A percentile compares a stretch with the other conserved stretches of the same genome.
Evolutionary conservation across 2,797 vertebrate species (phyloP).

Genomic region (Mormyrus hasselquistii): DNA sequence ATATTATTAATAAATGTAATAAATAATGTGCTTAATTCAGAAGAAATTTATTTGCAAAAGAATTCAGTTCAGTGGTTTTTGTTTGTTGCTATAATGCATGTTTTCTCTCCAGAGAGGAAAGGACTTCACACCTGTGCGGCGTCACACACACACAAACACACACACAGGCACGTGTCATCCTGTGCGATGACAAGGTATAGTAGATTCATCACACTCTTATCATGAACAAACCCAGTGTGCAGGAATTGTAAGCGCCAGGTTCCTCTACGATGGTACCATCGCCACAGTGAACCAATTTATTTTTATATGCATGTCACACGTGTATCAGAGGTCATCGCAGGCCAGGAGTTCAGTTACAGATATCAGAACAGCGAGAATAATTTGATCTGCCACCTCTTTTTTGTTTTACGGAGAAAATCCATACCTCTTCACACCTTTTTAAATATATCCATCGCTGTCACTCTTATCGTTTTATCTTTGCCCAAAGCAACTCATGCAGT

Average conservation of each 20-base stretch:
- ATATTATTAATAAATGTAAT: neutral
- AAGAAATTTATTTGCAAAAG: neutral
- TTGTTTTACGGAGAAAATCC: neutral
- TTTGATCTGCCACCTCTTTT: neutral
- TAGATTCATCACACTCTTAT: neutral
- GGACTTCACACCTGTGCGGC: neutral
- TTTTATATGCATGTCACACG: neutral
- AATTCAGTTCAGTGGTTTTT: neutral
- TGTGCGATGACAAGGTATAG: neutral
- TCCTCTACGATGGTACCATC: neutral
- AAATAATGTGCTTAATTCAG: neutral
- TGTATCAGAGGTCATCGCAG: neutral
- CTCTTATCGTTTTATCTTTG: neutral
- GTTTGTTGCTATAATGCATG: neutral
- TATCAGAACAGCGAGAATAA: neutral
- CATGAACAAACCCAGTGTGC: neutral
- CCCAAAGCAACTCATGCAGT: neutral
- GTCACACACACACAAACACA: neutral
- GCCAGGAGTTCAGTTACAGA: neutral
- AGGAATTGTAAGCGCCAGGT: neutral
- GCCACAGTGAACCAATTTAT: neutral
- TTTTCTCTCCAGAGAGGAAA: neutral
- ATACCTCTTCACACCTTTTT: neutral
- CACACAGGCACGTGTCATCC: neutral
- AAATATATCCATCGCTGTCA: neutral